Base-by-base conservation (phyloP, 2,888 invertebrate genomes). In the Chironomus riparius region DNA sequence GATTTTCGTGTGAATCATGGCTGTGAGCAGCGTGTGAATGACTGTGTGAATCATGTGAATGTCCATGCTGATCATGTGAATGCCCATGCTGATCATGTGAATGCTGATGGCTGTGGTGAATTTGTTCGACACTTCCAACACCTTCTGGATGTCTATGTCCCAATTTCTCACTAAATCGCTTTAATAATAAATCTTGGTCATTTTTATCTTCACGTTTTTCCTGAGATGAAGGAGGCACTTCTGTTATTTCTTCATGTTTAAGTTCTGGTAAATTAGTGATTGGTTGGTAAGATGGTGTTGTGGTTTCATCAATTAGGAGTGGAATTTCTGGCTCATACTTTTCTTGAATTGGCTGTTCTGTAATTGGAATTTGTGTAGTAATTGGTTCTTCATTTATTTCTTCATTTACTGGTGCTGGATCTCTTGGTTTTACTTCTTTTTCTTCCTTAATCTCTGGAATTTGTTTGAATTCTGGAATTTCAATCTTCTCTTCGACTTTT, bases 211-310 rank as follows among this genome's bases (percentile, higher is more conserved):
- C 47, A 15, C n/a, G 28, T 68, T 15, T 68, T 68, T 75, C 72
- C 28, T 56, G 28, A 38, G 28, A 68, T 74, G 56, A 72, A 21
- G 70, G 22, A 50, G 72, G 21, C 71, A 76, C 73, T 28, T 68
- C 73, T 24, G 38, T 24, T 28, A 18, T 28, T 61, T 72, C 72
- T 61, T 56, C 61, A 18, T 48, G 50, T 50, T 21, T 65, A 5
- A 65, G 1, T 12, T 22, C 22, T 65, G 65, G 65, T 24, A 21
- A 21, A 15, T 65, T 21, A 4, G 65, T 65, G 7, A 13, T 65
- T 65, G 24, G 15, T 61, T 61, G 15, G 10, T 61, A 15, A 61
- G 61, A 15, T 61, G n/a, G 61, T 2, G 61, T 61, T 61, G 15
- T 61, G 6, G 38, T 38, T 21, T 13, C 24, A 13, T 5, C 22